phyloP scores from a whole-genome alignment of 2,113 vertebrate genomes.

The Propithecus coquereli region DNA sequence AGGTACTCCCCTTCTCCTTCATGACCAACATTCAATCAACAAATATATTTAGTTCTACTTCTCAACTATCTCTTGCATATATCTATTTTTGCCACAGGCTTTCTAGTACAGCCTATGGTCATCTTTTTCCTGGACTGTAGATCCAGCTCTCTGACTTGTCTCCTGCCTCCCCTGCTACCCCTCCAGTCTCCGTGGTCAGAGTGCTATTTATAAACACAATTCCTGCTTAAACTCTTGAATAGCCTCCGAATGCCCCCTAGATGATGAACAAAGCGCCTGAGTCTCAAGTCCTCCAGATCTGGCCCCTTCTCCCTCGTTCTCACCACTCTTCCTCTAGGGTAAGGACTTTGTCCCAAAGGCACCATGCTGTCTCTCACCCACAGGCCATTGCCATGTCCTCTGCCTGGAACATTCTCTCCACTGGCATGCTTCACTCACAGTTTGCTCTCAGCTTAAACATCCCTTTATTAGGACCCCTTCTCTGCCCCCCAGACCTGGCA shows the following conservation, averaged over 20 bases:
- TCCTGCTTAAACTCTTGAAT: not conserved
- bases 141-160: not conserved
- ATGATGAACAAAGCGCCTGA: not conserved
- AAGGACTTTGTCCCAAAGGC: not conserved
- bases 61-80: not conserved
- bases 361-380: rapidly evolving
- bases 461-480: rapidly evolving
- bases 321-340: too few species aligned
- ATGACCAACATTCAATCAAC: not conserved
- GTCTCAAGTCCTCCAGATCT: too few species aligned
- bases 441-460: not conserved
- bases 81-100: not conserved
- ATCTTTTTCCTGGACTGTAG: not conserved
- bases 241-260: not conserved
- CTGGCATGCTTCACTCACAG: rapidly evolving
- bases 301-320: too few species aligned
- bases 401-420: too few species aligned
- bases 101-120: not conserved
- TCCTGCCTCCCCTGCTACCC: not conserved
- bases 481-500: not conserved
- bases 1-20: not conserved
- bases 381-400: rapidly evolving
- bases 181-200: not conserved
- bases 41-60: not conserved
- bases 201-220: not conserved